These are phyloP conservation scores for Lymantria monacha DNA, from an alignment of 2,888 invertebrate species.

Conservation along the genomic window DNA sequence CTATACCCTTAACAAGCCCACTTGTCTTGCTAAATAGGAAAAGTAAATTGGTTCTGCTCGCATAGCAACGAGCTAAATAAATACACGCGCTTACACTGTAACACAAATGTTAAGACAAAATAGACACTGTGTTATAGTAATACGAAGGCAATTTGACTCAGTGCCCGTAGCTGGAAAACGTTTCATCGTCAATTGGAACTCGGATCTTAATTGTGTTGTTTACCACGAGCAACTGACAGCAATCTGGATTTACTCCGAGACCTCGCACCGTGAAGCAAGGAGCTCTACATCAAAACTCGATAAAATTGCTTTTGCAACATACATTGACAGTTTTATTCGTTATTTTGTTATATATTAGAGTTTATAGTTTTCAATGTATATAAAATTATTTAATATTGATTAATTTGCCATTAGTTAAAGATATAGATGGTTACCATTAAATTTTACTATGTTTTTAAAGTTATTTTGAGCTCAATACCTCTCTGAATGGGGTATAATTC, in stretches of 20 bases:
- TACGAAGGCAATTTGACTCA: constrained; percentile 4
- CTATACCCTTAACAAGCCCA: constrained; percentile 22
- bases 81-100: constrained; percentile 10
- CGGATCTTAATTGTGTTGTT: constrained; percentile 63
- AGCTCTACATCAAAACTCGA: constrained; percentile 12
- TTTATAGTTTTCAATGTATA: constrained; percentile 13
- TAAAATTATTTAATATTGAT: background rate
- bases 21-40: constrained; percentile 38
- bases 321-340: constrained; percentile 8
- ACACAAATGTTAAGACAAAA: constrained; percentile 1
- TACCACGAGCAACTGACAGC: constrained; percentile 49
- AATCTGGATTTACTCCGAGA: constrained; percentile 52
- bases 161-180: constrained; percentile 34
- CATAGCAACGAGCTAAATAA: constrained; percentile 39
- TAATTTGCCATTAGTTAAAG: background rate
- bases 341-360: background rate
- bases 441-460: constrained; percentile 52
- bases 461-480: constrained; percentile 50
- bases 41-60: constrained; percentile 33
- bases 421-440: constrained; percentile 42
- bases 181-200: constrained; percentile 44
- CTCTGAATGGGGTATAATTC: constrained; percentile 35
- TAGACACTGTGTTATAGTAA: constrained; percentile 21
- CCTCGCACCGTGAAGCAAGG: constrained; percentile 18
- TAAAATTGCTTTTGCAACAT: background rate